Percentiles rank a stretch among this genome's conserved stretches.
phyloP scores from a whole-genome alignment of 1,140 invertebrate genomes.

The Antheraea mylitta region DNA sequence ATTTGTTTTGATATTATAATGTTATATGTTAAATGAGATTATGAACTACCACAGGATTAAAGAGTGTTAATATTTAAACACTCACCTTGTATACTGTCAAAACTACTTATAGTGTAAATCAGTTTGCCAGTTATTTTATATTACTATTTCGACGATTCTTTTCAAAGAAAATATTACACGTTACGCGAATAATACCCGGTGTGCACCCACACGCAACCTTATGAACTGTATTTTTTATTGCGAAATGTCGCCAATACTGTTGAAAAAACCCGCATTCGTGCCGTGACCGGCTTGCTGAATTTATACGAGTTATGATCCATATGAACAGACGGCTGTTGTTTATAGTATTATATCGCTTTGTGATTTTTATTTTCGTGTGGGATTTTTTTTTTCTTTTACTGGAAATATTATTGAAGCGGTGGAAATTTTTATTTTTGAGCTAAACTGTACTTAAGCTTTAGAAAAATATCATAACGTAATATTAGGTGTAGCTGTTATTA shows the following conservation, averaged over 20 bases:
- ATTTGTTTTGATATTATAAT: too few species aligned
- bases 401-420: too few species aligned
- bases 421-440: too few species aligned
- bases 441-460: too few species aligned
- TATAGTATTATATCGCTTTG: not conserved
- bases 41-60: too few species aligned
- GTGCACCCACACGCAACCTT: slow-evolving; percentile 1
- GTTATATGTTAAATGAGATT: too few species aligned
- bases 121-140: not conserved
- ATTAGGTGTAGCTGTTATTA: too few species aligned
- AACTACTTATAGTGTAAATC: not conserved
- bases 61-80: too few species aligned
- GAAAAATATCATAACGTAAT: too few species aligned
- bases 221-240: slow-evolving; percentile 1
- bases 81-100: not conserved
- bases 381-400: too few species aligned
- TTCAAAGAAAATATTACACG: not conserved
- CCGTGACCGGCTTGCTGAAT: not conserved
- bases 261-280: not conserved
- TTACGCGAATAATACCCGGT: not conserved
- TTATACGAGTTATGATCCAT: not conserved
- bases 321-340: not conserved
- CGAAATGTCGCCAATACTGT: not conserved
- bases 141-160: not conserved
- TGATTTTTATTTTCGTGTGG: not conserved